Evolutionary conservation across 1,140 invertebrate species (phyloP).

Genomic region (Drosophila pachea): DNA sequence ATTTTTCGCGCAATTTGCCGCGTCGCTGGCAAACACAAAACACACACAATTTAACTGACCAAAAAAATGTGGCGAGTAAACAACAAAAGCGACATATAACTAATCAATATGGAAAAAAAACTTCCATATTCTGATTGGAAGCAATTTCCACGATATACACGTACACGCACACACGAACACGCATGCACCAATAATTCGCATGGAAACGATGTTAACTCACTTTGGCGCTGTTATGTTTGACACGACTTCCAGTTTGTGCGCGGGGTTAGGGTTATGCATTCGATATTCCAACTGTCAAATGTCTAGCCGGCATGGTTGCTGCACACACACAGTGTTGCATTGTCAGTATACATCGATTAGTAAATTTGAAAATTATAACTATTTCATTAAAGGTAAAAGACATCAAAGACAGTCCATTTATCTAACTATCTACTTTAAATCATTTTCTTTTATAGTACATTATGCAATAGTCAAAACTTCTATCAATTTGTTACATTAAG

Average conservation of each 20-base stretch:
- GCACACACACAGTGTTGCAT: conserved; percentile 12
- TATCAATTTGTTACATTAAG: too few relatives aligned
- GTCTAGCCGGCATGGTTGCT: conserved; percentile 40
- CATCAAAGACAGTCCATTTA: too few relatives aligned
- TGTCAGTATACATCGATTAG: not conserved
- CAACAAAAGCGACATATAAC: conserved; percentile 79
- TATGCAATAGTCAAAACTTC: too few relatives aligned
- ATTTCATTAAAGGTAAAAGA: not conserved
- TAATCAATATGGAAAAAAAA: conserved; percentile 79
- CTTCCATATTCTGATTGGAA: conserved; percentile 60
- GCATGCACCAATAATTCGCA: conserved; percentile 51
- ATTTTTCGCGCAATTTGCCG: conserved; percentile 13
- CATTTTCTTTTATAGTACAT: too few relatives aligned
- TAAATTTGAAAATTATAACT: not conserved
- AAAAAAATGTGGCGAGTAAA: conserved; percentile 78
- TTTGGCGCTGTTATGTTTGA: conserved; percentile 9
- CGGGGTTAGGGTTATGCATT: not conserved
- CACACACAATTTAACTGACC: conserved; percentile 60
- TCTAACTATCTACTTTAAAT: too few relatives aligned
- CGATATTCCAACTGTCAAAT: conserved; percentile 44
- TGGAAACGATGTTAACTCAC: conserved; percentile 31
- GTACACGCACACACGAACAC: conserved; percentile 34
- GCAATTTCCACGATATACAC: conserved; percentile 45
- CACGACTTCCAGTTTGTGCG: not conserved
- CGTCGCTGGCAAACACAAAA: conserved; percentile 45